Conservation (phyloP, 1,140 invertebrate species). For the Brachionus angularis region DNA sequence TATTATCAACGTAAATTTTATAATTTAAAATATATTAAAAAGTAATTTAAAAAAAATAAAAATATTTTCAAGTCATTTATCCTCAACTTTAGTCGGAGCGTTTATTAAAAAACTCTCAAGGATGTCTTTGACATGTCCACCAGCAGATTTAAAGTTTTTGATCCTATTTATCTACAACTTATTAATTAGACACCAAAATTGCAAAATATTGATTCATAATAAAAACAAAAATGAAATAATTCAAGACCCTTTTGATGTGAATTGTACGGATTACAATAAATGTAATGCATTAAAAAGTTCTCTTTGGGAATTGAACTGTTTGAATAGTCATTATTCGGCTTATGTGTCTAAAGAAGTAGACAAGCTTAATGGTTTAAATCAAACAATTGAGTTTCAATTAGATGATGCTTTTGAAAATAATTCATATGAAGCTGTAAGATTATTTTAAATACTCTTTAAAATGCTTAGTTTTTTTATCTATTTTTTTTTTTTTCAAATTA, state of each 20-base stretch:
- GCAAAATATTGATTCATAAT: conserved; percentile 70
- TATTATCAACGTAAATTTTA: conserved; percentile 77
- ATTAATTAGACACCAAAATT: conserved; percentile 75
- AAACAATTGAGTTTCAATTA: conserved; percentile 4
- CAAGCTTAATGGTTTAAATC: background rate
- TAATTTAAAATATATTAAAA: conserved; percentile 15
- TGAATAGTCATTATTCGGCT: conserved; percentile 20
- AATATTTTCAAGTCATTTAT: conserved; percentile 70
- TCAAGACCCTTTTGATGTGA: conserved; percentile 74
- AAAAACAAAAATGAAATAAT: conserved; percentile 47
- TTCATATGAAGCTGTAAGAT: conserved; percentile 37
- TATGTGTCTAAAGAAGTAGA: conserved; percentile 40
- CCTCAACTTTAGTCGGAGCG: conserved; percentile 81
- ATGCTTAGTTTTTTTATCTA: background rate
- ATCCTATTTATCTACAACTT: conserved; percentile 80
- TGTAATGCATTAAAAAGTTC: conserved; percentile 77
- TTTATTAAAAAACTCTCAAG: conserved; percentile 83
- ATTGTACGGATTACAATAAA: conserved; percentile 71
- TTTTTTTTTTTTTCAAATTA: background rate
- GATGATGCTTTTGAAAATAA: conserved; percentile 42
- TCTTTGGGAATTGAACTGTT: conserved; percentile 70
- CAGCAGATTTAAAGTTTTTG: conserved; percentile 73
- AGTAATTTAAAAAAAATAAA: conserved; percentile 44
- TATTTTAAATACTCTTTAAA: background rate
- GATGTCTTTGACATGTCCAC: conserved; percentile 72